Base-by-base conservation (phyloP, 1,140 invertebrate genomes). In the Parasteatoda tepidariorum region DNA sequence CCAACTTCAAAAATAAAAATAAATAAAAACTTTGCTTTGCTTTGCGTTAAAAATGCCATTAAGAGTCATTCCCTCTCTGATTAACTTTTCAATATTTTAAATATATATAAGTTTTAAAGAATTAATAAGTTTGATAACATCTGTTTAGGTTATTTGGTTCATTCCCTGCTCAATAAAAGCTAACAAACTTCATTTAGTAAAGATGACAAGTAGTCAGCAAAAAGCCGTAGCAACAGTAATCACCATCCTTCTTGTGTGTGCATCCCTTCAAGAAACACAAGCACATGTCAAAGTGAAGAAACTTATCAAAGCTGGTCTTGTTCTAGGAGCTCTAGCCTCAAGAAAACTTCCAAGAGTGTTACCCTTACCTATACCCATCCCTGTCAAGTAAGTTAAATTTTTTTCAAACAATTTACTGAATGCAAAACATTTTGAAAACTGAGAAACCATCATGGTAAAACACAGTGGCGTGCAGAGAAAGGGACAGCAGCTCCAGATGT, bases 231-330 rank as follows among this genome's bases (percentile, higher is more conserved):
- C 38, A 4, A 9, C 18, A 13, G 9, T 18, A 2, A n/a, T 67
- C 26, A 7, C 31, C 30, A 4, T 78, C 4, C 18, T 67, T 7
- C 5, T 67, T 26, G 59, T 31, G 0, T 18, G 33, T 3, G 5
- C 15, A 6, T 13, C 24, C 15, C 0, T 55, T 0, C 62, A 67
- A 13, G 62, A 66, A 18, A 28, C 22, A 6, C 57, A 62, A 26
- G 28, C 41, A 7, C 31, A 57, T 9, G 6, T 38, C 9, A 55
- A 30, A 3, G 7, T 82, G 7, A 82, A 82, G 33, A 82, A 82
- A 62, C 48, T 82, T 3, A 64, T 82, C 55, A 82, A 82, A 22
- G 78, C 78, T 9, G 78, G 78, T 2, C 55, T 82, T 15, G 54
- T 82, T 0, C 26, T 82, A 13, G 78, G 78, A 9, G 78, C 78